Evolutionary conservation across 2,888 invertebrate species (phyloP).

Genomic region (Gastrophysa polygoni): DNA sequence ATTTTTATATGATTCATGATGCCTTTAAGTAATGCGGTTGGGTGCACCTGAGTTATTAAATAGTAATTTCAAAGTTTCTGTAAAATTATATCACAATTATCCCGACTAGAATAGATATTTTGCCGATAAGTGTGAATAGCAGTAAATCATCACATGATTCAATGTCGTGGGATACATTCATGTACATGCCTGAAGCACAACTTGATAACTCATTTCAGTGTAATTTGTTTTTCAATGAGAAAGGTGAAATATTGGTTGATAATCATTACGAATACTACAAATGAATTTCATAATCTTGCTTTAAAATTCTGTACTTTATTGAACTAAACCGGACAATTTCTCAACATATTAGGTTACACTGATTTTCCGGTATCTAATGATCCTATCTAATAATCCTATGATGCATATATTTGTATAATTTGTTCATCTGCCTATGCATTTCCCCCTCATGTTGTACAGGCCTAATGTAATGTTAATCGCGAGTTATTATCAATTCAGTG

Average conservation of each 20-base stretch:
- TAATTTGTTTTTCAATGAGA: no score
- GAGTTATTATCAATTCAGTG: not conserved
- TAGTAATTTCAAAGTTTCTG: constrained; percentile 3
- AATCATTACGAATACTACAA: no score
- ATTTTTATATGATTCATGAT: not conserved
- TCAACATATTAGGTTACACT: no score
- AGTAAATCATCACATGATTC: not conserved
- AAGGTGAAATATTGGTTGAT: no score
- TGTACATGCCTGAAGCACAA: not conserved
- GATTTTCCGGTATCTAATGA: no score
- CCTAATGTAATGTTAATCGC: not conserved
- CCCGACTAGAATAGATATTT: not conserved
- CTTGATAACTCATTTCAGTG: no score
- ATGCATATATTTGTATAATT: no score
- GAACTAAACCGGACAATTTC: no score
- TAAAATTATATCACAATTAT: constrained; percentile 11
- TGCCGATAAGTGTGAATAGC: not conserved
- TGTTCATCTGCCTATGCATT: not conserved
- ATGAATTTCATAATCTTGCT: no score
- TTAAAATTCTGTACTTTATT: no score
- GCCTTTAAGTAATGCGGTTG: constrained; percentile 3
- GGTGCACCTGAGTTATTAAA: not conserved
- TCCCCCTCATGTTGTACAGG: not conserved
- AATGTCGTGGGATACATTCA: not conserved
- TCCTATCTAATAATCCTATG: no score